Percentiles rank a stretch among this genome's conserved stretches.
These are phyloP conservation scores for Griposia aprilina DNA, from an alignment of 2,888 invertebrate genomes.

Conservation along the genomic window DNA sequence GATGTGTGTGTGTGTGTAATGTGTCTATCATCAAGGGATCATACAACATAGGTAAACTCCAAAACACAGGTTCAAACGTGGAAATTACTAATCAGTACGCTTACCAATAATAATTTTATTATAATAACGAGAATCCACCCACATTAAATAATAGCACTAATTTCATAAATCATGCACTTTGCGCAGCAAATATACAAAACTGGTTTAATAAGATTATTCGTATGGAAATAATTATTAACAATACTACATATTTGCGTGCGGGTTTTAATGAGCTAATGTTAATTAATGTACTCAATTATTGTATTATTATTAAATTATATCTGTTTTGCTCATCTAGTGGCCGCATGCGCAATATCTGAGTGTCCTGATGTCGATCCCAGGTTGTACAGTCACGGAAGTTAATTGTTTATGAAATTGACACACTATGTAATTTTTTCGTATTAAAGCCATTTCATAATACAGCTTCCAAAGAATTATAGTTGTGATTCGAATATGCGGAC, in stretches of 20 bases:
- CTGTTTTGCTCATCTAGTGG: background rate
- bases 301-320: conserved; percentile 4
- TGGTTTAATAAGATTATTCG: conserved; percentile 28
- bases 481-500: background rate
- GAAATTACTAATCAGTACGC: conserved; percentile 2
- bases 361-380: background rate
- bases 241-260: conserved; percentile 5
- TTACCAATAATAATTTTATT: background rate
- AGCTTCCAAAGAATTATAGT: background rate
- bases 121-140: background rate
- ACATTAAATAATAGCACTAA: conserved; percentile 13
- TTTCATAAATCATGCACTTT: conserved; percentile 25
- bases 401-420: background rate
- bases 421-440: background rate
- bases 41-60: background rate
- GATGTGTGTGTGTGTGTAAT: no score
- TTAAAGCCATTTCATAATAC: background rate
- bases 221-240: conserved; percentile 23
- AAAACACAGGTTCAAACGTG: background rate
- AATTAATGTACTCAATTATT: background rate
- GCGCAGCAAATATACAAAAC: conserved; percentile 23
- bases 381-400: background rate
- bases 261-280: conserved; percentile 30
- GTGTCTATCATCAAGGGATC: no score
- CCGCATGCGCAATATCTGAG: background rate